phyloP scores from a whole-genome alignment of 1,140 invertebrate species.

The Halesus radiatus region DNA sequence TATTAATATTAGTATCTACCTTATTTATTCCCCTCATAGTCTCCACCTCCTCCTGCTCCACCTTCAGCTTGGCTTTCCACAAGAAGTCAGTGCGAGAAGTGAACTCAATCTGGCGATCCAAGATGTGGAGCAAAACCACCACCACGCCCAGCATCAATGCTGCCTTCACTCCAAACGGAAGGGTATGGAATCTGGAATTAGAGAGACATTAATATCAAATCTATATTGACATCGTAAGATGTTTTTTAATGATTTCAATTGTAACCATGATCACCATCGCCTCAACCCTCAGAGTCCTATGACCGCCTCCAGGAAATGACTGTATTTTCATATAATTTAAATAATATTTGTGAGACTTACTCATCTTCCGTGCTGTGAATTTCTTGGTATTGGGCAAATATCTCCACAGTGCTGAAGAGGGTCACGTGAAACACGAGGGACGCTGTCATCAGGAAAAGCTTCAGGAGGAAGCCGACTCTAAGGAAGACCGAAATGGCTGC shows the following conservation, averaged over 20 bases:
- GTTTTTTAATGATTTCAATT: no score
- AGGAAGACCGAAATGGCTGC: conserved; percentile 88
- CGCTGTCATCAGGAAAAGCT: conserved; percentile 82
- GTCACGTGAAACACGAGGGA: conserved; percentile 76
- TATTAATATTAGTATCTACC: conserved; percentile 60
- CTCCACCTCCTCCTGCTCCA: conserved; percentile 95
- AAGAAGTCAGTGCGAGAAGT: conserved; percentile 90
- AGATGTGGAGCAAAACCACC: conserved; percentile 79
- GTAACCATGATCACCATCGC: no score
- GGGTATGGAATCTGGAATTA: conserved; percentile 72
- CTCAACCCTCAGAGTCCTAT: no score
- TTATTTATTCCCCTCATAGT: conserved; percentile 96
- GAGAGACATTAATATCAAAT: not conserved
- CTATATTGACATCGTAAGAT: no score
- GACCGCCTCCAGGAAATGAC: no score
- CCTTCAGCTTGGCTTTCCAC: conserved; percentile 92
- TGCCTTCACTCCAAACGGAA: conserved; percentile 78
- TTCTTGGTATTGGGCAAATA: conserved; percentile 75
- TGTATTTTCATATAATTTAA: no score
- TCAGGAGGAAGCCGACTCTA: conserved; percentile 85
- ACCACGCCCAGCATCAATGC: conserved; percentile 75
- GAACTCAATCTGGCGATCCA: conserved; percentile 89
- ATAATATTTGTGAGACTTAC: conserved; percentile 67
- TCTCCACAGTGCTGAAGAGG: conserved; percentile 73
- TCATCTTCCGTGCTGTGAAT: conserved; percentile 64